A percentile compares a stretch with the other conserved stretches of the same genome.
phyloP scores from a whole-genome alignment of 1,140 invertebrate genomes.

The Rhizoglyphus robini region DNA sequence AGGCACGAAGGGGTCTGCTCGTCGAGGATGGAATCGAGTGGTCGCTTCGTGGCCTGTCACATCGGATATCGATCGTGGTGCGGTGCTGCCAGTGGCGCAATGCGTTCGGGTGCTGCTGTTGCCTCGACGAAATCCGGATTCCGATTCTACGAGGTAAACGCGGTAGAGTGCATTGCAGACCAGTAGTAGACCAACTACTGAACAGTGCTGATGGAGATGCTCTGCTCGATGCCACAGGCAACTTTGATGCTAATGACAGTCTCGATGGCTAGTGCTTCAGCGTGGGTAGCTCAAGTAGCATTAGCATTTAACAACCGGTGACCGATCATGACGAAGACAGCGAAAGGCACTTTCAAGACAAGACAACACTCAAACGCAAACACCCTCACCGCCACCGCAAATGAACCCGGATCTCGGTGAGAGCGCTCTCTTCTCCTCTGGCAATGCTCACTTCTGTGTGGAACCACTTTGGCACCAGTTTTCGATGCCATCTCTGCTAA shows the following conservation, averaged over 20 bases:
- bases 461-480: no score
- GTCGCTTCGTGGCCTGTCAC: neutral
- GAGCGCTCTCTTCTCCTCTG: neutral
- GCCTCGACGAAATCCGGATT: constrained; percentile 15
- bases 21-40: neutral
- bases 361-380: neutral
- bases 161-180: neutral
- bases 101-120: neutral
- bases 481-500: no score
- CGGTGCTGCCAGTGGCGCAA: no score
- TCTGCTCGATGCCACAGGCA: neutral
- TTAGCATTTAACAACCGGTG: constrained; percentile 4
- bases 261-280: neutral
- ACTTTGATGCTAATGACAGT: neutral
- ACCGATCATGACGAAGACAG: neutral
- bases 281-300: neutral
- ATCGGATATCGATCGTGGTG: neutral
- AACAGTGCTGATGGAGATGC: neutral
- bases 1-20: neutral
- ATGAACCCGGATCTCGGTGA: constrained; percentile 13
- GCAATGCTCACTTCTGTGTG: neutral
- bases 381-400: constrained; percentile 14
- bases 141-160: neutral
- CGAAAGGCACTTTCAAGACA: neutral
- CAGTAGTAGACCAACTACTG: neutral